Evolutionary conservation across 2,113 vertebrate species (phyloP), one percentile per base, ranked within the genome.

Genomic region (Miniopterus natalensis): DNA sequence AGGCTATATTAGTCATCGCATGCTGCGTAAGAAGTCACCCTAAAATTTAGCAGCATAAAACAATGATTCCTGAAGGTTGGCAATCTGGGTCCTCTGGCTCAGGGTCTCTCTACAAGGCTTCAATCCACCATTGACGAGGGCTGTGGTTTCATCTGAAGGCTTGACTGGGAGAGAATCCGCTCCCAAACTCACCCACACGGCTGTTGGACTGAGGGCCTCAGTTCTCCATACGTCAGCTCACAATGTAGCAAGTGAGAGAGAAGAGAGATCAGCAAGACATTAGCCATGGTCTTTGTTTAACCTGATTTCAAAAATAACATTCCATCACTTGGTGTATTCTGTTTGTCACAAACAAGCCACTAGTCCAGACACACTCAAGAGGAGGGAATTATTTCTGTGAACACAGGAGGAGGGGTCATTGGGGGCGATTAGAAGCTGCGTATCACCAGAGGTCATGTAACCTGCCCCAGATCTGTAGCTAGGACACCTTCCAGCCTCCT

Each of bases 101-200:
- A 18, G 20, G 8, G 25, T 65, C 55, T n/a, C 18, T 55, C 85
- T 63, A 40, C 2, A 20, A 49, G 53, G 42, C 42, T 74, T 86
- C 40, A 9, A 0, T 21, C 29, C n/a, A 81, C 59, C 17, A 1
- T 42, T 6, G 55, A 0, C 61, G 70, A 77, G 71, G 36, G 15
- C 57, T 81, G 8, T 27, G 49, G 47, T 68, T 65, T 75, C 78
- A 53, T 29, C 53, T 61, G 42, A 53, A 78, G 70, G 53, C 61
- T 65, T 2, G 0, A 13, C 29, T 0, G 0, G 75, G 27, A 14
- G 66, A 66, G 25, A 63, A 7, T n/a, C 18, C 0, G 23, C 25
- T 59, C 36, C 55, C 42, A 14, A 11, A 8, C 73, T 85, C 63
- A 14, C 8, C n/a, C 11, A 8, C 1, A 0, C 27, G 80, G 45